Evolutionary conservation across 2,113 vertebrate genomes (phyloP).

Genomic region (Aegithalos caudatus): DNA sequence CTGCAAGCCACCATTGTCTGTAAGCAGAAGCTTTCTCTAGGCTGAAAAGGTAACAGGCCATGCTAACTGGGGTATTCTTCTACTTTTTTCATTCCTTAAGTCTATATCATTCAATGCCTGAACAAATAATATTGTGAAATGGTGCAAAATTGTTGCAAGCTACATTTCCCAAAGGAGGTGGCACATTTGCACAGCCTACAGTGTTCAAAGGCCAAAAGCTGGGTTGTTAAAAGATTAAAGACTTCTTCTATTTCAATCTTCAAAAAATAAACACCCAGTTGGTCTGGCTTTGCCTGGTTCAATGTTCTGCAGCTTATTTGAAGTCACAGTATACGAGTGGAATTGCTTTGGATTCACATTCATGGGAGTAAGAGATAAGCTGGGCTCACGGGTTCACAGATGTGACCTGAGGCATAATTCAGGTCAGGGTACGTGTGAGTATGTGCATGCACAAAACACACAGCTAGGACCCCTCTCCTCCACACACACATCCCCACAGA

Average conservation of each 20-base stretch:
- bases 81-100: neutral
- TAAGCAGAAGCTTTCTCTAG: neutral
- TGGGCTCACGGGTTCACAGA: neutral
- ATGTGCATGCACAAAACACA: neutral
- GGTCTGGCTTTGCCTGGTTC: neutral
- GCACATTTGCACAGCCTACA: neutral
- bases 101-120: neutral
- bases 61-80: neutral
- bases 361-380: neutral
- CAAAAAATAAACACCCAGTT: neutral
- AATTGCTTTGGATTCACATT: neutral
- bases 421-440: neutral
- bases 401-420: neutral
- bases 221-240: slow-evolving; percentile 5
- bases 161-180: slow-evolving; percentile 2
- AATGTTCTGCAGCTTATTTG: neutral
- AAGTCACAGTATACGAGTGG: neutral
- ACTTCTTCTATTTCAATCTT: neutral
- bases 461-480: neutral
- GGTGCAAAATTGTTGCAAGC: neutral
- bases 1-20: neutral
- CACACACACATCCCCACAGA: neutral
- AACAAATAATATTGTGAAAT: neutral
- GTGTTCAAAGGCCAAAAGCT: slow-evolving; percentile 2
- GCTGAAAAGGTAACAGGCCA: neutral